Base-by-base conservation (phyloP, 2,888 invertebrate genomes). In the Aspidiotus destructor region DNA sequence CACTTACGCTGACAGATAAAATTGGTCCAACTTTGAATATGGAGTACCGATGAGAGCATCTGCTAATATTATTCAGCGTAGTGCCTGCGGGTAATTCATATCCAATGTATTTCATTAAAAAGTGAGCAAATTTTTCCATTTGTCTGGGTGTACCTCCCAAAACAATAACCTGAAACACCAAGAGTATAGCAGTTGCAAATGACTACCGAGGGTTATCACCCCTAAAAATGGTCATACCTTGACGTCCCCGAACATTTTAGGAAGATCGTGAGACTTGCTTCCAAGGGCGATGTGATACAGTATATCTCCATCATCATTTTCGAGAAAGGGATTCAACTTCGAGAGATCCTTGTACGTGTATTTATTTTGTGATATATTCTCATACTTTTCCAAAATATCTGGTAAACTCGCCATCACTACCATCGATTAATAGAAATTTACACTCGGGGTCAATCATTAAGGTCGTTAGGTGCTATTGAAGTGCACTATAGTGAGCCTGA, bases 11-110 rank as follows among this genome's bases (percentile, higher is more conserved):
- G 73, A 92, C 85, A 71, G 86, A 87, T 6, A 92, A 82, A 9
- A 92, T 87, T 0, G 91, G 91, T 10, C 92, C 92, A 70, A 94
- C 90, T 87, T 96, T 96, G 80, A 88, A 96, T 90, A 96, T 92
- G 71, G 91, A 89, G 79, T 95, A 96, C 73, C 95, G 84, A 77
- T 95, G 92, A 10, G 93, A 92, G 77, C 88, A 90, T 76, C 88
- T 88, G 76, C 92, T 91, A 77, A 95, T 92, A 78, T 96, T 92
- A 76, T 86, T 85, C 62, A 95, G 81, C 69, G 87, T 87, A 15
- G 92, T 90, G 64, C 94, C 94, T 69, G 92, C 86, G 1, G 93
- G 93, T 74, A 94, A 79, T 80, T 79, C 90, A 89, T 92, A 88
- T 8, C 89, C 88, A 73, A 96, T 88, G 81, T 94, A 89, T 72